These are phyloP conservation scores for Phymastichus coffea DNA, from an alignment of 1,140 invertebrate genomes.

Conservation along the genomic window DNA sequence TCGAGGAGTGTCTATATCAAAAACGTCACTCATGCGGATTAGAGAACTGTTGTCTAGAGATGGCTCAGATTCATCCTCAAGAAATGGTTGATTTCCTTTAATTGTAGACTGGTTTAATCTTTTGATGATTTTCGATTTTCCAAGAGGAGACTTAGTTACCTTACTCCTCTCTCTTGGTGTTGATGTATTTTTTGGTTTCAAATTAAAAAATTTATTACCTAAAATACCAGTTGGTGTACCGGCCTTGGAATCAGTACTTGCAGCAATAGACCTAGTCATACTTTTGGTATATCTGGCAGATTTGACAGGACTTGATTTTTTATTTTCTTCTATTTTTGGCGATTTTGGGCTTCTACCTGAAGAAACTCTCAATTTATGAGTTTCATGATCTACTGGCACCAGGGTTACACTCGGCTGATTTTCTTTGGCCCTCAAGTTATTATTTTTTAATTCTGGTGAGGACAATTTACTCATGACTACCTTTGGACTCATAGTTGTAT, in stretches of 20 bases:
- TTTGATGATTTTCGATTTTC: slow-evolving; percentile 18
- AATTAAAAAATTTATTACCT: neutral
- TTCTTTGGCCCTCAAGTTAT: neutral
- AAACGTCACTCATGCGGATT: slow-evolving; percentile 28
- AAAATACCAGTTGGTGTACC: neutral
- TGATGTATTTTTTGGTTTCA: slow-evolving; percentile 13
- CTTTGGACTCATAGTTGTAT: slow-evolving; percentile 25
- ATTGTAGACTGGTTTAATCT: slow-evolving; percentile 1
- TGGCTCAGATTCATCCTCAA: slow-evolving; percentile 35
- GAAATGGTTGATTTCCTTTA: neutral
- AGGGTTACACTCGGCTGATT: slow-evolving; percentile 16
- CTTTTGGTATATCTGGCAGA: neutral
- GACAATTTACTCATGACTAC: slow-evolving; percentile 30
- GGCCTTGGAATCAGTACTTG: neutral
- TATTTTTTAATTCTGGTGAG: slow-evolving; percentile 2
- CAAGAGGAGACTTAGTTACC: slow-evolving; percentile 11
- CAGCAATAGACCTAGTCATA: neutral
- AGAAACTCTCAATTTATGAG: neutral
- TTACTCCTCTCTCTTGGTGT: slow-evolving; percentile 22
- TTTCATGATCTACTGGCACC: slow-evolving; percentile 6
- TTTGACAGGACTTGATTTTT: neutral
- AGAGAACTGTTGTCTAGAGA: slow-evolving; percentile 29
- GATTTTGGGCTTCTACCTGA: neutral
- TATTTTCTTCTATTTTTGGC: neutral
- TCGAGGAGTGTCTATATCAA: slow-evolving; percentile 17